Percentiles rank a stretch among this genome's conserved stretches.
Conservation (phyloP, 2,888 invertebrate genomes). For the Mamestra brassicae region DNA sequence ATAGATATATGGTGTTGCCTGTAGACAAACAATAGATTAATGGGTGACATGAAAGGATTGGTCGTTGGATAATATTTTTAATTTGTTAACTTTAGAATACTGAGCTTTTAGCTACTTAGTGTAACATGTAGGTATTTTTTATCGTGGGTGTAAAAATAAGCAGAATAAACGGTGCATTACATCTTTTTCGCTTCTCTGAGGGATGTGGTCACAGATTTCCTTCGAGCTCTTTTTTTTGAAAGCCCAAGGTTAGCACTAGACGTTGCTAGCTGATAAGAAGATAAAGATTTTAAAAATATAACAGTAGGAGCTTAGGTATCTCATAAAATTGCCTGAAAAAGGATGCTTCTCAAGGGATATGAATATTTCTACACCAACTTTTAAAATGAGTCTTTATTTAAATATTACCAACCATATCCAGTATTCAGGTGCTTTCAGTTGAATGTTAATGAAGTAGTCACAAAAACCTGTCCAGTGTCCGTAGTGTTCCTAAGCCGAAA, state of each 20-base stretch:
- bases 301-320: too few relatives aligned
- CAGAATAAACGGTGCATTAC: too few relatives aligned
- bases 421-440: slow-evolving; percentile 30
- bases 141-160: too few relatives aligned
- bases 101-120: too few relatives aligned
- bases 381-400: slow-evolving; percentile 7
- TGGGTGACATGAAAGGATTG: too few relatives aligned
- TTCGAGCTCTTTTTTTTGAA: background rate
- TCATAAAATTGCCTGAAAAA: slow-evolving; percentile 29
- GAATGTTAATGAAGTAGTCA: slow-evolving; percentile 23
- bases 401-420: slow-evolving; percentile 12
- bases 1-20: too few relatives aligned
- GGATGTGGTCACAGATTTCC: background rate
- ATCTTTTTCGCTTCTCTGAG: background rate
- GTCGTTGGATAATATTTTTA: too few relatives aligned
- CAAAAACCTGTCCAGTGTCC: background rate
- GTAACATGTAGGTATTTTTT: too few relatives aligned
- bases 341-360: slow-evolving; percentile 9
- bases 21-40: too few relatives aligned
- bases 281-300: slow-evolving; percentile 1
- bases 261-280: background rate
- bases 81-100: too few relatives aligned
- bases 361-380: slow-evolving; percentile 14
- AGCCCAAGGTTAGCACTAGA: background rate
- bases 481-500: slow-evolving; percentile 14